Evolutionary conservation across 2,888 invertebrate genomes (phyloP), one percentile per base, ranked within the genome.

Genomic region (Saturnia pavonia): DNA sequence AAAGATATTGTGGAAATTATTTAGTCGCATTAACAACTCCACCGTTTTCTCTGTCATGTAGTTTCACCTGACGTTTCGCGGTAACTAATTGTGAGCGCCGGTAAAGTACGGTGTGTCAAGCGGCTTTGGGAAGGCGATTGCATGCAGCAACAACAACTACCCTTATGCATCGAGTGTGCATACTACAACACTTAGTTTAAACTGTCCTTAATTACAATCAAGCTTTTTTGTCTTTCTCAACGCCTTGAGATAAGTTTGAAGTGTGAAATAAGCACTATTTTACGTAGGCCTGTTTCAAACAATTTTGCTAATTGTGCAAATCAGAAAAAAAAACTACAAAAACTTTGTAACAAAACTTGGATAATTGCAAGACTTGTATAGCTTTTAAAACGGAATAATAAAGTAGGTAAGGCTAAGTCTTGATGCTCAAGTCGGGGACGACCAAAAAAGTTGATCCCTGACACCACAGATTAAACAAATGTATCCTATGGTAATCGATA

Each of bases 71-170:
- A 90, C 92, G 90, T 91, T 91, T 88, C 89, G 85, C 82, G 87
- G 89, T 92, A 93, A 93, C 94, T 94, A 94, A 94, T 94, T 94
- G 93, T 93, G 93, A 92, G 92, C 92, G 89, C 90, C 89, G 92
- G 92, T 94, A 92, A 94, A 93, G 92, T 93, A 93, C 89, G 91
- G 90, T 90, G 90, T 91, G 91, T 93, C 91, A 92, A 92, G 91
- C 91, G 88, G 92, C 90, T 91, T 92, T 88, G 91, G 87, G 85
- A 86, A 86, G 85, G 89, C 90, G 91, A 91, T 92, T 92, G 93
- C 91, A 92, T 91, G 92, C 90, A 88, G 80, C 80, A 81, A 82
- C 80, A 86, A 86, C 78, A 86, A 84, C 85, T 87, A 86, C 89
- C 89, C 88, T 88, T 88, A 88, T 85, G 86, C 82, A 84, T 77